A percentile compares a stretch with the other conserved stretches of the same genome.
These are phyloP conservation scores for Pelodiscus sinensis DNA, from an alignment of 2,113 vertebrate genomes.

Conservation along the genomic window DNA sequence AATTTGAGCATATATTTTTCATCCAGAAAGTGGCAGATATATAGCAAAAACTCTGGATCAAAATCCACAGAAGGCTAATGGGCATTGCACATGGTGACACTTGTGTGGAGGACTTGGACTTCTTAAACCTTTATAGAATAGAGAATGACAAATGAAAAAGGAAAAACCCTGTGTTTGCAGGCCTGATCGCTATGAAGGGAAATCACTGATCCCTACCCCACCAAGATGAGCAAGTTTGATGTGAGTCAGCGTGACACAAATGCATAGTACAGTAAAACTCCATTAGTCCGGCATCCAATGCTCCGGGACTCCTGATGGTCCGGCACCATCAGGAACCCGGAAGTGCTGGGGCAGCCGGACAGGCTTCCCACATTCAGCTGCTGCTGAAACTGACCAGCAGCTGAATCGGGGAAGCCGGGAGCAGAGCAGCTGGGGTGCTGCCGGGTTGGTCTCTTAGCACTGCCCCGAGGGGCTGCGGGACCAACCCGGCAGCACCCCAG, in stretches of 20 bases:
- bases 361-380: no score
- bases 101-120: not conserved
- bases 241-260: not conserved
- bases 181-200: not conserved
- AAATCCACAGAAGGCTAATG: not conserved
- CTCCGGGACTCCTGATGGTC: no score
- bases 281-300: no score
- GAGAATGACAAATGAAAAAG: not conserved
- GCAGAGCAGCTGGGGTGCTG: no score
- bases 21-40: not conserved
- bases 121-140: not conserved
- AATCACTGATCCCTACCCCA: not conserved
- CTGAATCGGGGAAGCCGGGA: no score
- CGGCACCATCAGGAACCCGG: no score
- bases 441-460: no score
- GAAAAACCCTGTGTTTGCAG: not conserved
- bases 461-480: no score
- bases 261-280: no score
- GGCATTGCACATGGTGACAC: not conserved
- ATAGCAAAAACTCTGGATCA: not conserved
- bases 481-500: no score
- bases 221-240: not conserved
- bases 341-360: no score
- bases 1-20: not conserved
- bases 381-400: no score